Percentiles rank a stretch among this genome's conserved stretches.
Conservation (phyloP, 2,113 vertebrate genomes). For the Girardinichthys multiradiatus region DNA sequence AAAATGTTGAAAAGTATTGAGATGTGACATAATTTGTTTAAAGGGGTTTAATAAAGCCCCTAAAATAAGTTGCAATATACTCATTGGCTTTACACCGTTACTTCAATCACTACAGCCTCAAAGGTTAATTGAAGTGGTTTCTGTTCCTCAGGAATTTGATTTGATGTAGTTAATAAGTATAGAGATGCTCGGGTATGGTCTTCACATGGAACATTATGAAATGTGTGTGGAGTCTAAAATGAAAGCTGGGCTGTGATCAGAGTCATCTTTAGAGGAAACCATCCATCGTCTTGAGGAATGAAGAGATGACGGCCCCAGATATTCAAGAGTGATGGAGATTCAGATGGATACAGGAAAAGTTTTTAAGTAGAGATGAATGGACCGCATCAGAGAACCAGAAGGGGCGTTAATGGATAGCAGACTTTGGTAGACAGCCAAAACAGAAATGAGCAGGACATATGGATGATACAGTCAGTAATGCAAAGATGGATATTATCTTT, state of each 20-base stretch:
- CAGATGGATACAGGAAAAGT: slow-evolving; percentile 41
- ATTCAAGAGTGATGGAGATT: slow-evolving; percentile 43
- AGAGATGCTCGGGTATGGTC: slow-evolving; percentile 36
- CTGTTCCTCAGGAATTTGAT: slow-evolving; percentile 39
- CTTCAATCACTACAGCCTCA: slow-evolving; percentile 44
- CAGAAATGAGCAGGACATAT: slow-evolving; percentile 10
- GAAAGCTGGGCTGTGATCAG: slow-evolving; percentile 49
- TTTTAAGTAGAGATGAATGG: slow-evolving; percentile 53
- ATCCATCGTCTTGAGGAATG: slow-evolving; percentile 62
- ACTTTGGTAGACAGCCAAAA: slow-evolving; percentile 20
- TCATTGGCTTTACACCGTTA: slow-evolving; percentile 31
- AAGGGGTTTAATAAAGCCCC: slow-evolving; percentile 44
- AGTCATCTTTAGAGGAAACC: slow-evolving; percentile 49
- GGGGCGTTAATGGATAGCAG: slow-evolving; percentile 35
- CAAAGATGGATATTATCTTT: slow-evolving; percentile 15
- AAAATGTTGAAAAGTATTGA: slow-evolving; percentile 27
- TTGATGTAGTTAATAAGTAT: slow-evolving; percentile 45
- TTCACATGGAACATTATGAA: slow-evolving; percentile 48
- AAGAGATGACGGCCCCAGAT: slow-evolving; percentile 46
- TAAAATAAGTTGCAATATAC: slow-evolving; percentile 45
- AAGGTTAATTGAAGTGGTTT: slow-evolving; percentile 47
- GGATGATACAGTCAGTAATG: slow-evolving; percentile 16
- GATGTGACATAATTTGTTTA: slow-evolving; percentile 45
- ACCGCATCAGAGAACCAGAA: slow-evolving; percentile 26
- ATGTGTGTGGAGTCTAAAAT: slow-evolving; percentile 59